These are phyloP conservation scores for Okamejei kenojei DNA, from an alignment of 2,797 vertebrate genomes.

Conservation along the genomic window DNA sequence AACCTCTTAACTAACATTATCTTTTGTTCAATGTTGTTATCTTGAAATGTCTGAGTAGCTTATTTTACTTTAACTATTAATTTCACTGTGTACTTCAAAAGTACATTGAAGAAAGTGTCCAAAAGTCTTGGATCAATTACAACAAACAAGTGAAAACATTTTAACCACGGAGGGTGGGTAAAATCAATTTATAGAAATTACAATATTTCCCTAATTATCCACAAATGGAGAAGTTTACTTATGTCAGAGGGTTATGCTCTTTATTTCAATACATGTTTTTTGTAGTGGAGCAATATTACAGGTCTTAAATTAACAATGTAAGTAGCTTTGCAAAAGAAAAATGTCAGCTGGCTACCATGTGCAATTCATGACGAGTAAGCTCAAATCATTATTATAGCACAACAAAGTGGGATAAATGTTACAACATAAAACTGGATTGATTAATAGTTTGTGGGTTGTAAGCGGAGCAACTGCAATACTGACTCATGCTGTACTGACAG, in stretches of 20 bases:
- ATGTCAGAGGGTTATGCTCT: not conserved
- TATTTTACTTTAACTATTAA: not conserved
- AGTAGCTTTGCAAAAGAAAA: constrained; percentile 6
- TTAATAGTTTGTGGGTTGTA: constrained; percentile 24
- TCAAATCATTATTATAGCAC: constrained; percentile 35
- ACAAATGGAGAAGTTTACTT: not conserved
- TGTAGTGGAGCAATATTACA: not conserved
- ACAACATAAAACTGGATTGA: constrained; percentile 31
- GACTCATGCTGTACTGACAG: constrained; percentile 21
- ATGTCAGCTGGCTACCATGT: not conserved
- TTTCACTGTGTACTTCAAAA: not conserved
- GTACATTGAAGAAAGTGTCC: not conserved
- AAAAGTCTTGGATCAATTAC: not conserved
- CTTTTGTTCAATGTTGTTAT: not conserved
- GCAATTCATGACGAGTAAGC: constrained; percentile 33
- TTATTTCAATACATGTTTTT: not conserved
- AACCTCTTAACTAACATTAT: not conserved
- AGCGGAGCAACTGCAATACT: constrained; percentile 15
- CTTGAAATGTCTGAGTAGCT: not conserved
- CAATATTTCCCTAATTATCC: not conserved
- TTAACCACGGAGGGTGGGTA: not conserved
- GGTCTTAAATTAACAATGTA: not conserved
- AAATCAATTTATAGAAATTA: not conserved
- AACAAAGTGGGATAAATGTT: constrained; percentile 24
- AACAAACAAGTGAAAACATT: not conserved